Evolutionary conservation across 92 coral and sea anemone genomes (phyloP), one percentile per base, ranked within the genome.

Genomic region (Chrysogorgia sp.): DNA sequence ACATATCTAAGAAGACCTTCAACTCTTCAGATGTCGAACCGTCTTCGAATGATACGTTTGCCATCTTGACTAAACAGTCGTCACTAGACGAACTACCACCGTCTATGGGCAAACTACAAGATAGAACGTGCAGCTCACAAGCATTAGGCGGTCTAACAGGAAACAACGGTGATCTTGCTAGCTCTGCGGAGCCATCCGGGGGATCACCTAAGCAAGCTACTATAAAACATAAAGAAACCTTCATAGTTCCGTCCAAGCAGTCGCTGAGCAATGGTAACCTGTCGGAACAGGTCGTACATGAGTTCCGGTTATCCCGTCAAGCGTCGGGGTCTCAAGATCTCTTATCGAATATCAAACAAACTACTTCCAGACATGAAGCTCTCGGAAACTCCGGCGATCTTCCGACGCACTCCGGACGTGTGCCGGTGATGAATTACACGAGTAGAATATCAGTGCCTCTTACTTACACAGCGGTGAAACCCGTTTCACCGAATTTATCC

Each of bases 61-160:
- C 17, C 25, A 41, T 57, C 32, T 40, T 67, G 19, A 67, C 56
- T 23, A 67, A 67, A 40, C 57, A 45, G 23, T 31, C 41, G 0
- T 71, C 77, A 2, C 57, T 34, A 9, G 74, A 67, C 1, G 61
- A 52, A 20, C 24, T 71, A 6, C 77, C 77, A 0, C 77, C 77
- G 25, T 71, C 77, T 7, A 71, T 71, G 77, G 77, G 63, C 10
- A 71, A 52, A 71, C 30, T 71, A 37, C 77, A 71, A 32, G 77
- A 53, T 50, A 53, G 61, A 32, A 71, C 43, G 1, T 71, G 1
- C 25, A 52, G 24, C 59, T 22, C n/a, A 21, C 45, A 69, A 48
- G 1, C 58, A 3, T n/a, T 40, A 15, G 48, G 21, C 28, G 48
- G 19, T 21, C 48, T 64, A 10, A 64, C 10, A 35, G n/a, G 25